phyloP scores from a whole-genome alignment of 1,140 invertebrate species.

The Drosophila simulans region DNA sequence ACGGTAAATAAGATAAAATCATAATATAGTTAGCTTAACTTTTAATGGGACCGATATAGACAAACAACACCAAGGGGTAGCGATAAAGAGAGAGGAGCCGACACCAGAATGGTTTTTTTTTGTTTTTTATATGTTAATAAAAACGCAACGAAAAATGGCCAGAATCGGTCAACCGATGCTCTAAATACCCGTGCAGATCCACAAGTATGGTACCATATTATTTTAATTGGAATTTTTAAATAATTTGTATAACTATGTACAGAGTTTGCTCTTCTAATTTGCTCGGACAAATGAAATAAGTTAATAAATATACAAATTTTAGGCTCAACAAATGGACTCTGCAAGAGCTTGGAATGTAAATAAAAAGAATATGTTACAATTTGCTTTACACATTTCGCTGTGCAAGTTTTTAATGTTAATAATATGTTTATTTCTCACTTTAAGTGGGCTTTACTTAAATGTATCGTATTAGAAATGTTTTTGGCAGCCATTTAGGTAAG shows the following conservation, averaged over 20 bases:
- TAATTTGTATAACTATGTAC: not conserved
- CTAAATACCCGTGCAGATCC: conserved; percentile 3
- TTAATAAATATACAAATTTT: too few species aligned
- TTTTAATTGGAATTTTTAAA: not conserved
- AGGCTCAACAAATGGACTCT: not conserved
- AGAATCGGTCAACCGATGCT: conserved; percentile 15
- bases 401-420: conserved; percentile 61
- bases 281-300: not conserved
- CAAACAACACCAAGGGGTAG: conserved; percentile 14
- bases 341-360: conserved; percentile 41
- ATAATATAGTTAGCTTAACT: not conserved
- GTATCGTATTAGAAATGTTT: conserved; percentile 53
- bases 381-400: conserved; percentile 65
- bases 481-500: conserved; percentile 55
- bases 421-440: conserved; percentile 58
- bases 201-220: not conserved
- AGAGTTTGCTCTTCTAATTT: too few species aligned
- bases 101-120: conserved; percentile 28
- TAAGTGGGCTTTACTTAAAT: conserved; percentile 24
- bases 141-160: conserved; percentile 11
- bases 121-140: conserved; percentile 19
- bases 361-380: conserved; percentile 77
- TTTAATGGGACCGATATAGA: not conserved
- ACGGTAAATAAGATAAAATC: not conserved
- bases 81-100: conserved; percentile 29